These are phyloP conservation scores for Vidua macroura DNA, from an alignment of 2,113 vertebrate genomes.

Conservation along the genomic window DNA sequence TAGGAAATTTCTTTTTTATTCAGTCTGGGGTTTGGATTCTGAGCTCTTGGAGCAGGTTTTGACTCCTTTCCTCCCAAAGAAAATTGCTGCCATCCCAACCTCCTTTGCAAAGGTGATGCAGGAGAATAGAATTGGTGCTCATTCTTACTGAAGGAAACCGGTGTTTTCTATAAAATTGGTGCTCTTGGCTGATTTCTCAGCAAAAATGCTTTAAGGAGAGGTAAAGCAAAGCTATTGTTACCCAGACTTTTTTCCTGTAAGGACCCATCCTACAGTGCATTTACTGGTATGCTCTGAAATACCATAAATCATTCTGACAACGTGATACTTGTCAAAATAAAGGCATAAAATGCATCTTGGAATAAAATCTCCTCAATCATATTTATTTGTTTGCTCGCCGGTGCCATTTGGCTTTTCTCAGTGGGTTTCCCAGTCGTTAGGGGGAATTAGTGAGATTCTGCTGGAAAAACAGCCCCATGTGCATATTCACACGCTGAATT, in stretches of 20 bases:
- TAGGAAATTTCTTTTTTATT: background rate
- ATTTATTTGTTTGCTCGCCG: constrained; percentile 59
- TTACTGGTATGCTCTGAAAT: constrained; percentile 42
- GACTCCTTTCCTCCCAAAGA: background rate
- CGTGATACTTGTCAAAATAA: constrained; percentile 64
- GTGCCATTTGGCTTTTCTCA: constrained; percentile 50
- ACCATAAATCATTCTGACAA: constrained; percentile 68
- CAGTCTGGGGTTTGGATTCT: background rate
- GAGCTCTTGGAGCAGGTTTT: background rate
- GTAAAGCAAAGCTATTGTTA: constrained; percentile 23
- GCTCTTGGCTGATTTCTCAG: background rate
- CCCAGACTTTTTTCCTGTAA: constrained; percentile 35
- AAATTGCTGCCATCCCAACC: background rate
- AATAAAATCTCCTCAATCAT: constrained; percentile 50
- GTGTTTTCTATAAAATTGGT: background rate
- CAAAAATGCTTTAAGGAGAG: background rate
- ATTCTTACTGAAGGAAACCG: background rate
- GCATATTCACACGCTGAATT: background rate
- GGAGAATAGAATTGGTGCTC: background rate
- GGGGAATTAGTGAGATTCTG: constrained; percentile 56
- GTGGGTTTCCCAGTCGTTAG: constrained; percentile 44
- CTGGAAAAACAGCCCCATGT: constrained; percentile 33
- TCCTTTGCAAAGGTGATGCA: background rate
- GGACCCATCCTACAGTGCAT: constrained; percentile 14
- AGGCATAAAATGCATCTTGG: constrained; percentile 49